These are phyloP conservation scores for Drosophila nr. medialis DNA, from an alignment of 2,888 invertebrate genomes.

Conservation along the genomic window DNA sequence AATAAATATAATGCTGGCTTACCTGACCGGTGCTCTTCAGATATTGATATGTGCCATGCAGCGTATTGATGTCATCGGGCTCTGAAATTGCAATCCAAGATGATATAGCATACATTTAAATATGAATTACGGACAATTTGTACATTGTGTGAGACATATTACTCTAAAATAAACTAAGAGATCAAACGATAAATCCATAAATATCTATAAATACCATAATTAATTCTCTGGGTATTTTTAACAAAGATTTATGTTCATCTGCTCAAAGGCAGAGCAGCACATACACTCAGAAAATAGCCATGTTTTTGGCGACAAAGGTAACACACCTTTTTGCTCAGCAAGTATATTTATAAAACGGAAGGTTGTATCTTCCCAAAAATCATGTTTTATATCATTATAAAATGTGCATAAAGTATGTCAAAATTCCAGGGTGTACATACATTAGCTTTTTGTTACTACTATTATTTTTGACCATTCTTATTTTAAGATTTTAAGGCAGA, in stretches of 20 bases:
- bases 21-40: constrained; percentile 88
- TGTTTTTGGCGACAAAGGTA: not conserved
- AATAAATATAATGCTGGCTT: constrained; percentile 69
- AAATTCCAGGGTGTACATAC: not conserved
- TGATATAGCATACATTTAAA: not conserved
- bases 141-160: not conserved
- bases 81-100: constrained; percentile 60
- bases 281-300: not conserved
- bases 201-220: not conserved
- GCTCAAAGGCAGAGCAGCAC: not conserved
- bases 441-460: not conserved
- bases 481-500: not conserved
- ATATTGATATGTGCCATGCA: constrained; percentile 85
- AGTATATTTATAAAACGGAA: not conserved
- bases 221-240: not conserved
- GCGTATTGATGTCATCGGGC: constrained; percentile 81
- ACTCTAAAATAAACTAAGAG: not conserved
- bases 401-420: not conserved
- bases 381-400: not conserved
- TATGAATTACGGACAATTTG: not conserved
- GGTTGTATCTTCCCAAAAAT: not conserved
- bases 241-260: not conserved
- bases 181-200: not conserved
- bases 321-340: not conserved
- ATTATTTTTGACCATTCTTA: not conserved